Base-by-base conservation (phyloP, 1,140 invertebrate species). In the Gonatopus flavifemur region DNA sequence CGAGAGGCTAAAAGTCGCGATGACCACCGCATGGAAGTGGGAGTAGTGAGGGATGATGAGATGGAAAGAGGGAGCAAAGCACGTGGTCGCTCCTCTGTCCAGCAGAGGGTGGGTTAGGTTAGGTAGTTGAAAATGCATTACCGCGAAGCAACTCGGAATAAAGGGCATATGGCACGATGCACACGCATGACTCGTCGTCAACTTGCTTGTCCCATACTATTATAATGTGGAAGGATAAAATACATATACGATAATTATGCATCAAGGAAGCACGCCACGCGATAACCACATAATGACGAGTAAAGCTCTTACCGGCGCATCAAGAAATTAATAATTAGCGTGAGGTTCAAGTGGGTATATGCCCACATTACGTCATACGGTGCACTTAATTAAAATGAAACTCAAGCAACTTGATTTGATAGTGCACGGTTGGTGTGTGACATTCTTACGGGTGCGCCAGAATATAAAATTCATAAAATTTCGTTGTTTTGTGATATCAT, bases 221-320 rank as follows among this genome's bases (percentile, higher is more conserved):
- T n/a, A n/a, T n/a, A 59, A 54, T 54, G 42, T 37, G 55, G 49
- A 55, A 52, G 48, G 24, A 52, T n/a, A n/a, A n/a, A n/a, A n/a
- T n/a, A n/a, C n/a, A n/a, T n/a, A n/a, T n/a, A n/a, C 63, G 65
- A 74, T 76, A 76, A 77, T 77, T 76, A 77, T 75, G 74, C 75
- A 74, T 72, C 65, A n/a, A n/a, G n/a, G n/a, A n/a, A n/a, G 70
- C 70, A 67, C 70, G 69, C 69, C 69, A 72, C 66, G 59, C 59
- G 59, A 72, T 70, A n/a, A n/a, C n/a, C n/a, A 69, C 62, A 67
- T 72, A 75, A 75, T 73, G 67, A 66, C 67, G n/a, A n/a, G n/a
- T n/a, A 55, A 57, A 40, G 63, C 66, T 76, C 64, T 70, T 70
- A 66, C 49, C 53, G 59, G 58, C 70, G 59, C 76, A 78, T 78